Evolutionary conservation across 2,797 vertebrate genomes (phyloP), one percentile per base, ranked within the genome.

Genomic region (Natrix natrix): DNA sequence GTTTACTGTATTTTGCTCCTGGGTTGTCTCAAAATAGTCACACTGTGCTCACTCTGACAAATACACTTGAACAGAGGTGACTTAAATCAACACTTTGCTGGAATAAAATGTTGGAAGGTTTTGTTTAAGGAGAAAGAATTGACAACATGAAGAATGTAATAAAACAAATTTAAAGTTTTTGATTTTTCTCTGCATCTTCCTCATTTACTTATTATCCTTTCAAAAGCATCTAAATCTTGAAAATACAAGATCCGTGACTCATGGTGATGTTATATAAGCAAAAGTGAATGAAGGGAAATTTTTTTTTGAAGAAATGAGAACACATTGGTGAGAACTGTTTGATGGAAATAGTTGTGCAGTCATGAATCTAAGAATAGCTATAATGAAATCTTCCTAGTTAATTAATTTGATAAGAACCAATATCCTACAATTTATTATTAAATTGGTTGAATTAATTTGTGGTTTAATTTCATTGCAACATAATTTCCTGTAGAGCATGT

Each of bases 381-480:
- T 54, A 91, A 74, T 93, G n/a, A 88, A 48, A 37, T 61, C 74
- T 92, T 61, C 66, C 56, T 88, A 59, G 59, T 56, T 91, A 95
- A 94, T 93, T 93, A 92, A 90, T 55, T 93, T 86, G 93, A 91
- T 28, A 94, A 94, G 3, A 92, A 89, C 14, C 90, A 92, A 90
- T 88, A 91, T 1, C 52, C 74, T 5, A 92, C 63, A 94, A 94
- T 90, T 94, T 94, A 94, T 48, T 92, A 63, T 74, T 91, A 43
- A 22, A 93, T 91, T 56, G 13, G 1, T 94, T 94, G 37, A 55
- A 37, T 0, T 91, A 86, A 89, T 54, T 0, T 90, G 93, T 61
- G 20, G 24, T 86, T 96, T 28, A 92, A 95, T 22, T 17, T 95
- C 11, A 90, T 74, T 95, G 88, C 78, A 37, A 78, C 59, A 59